These are phyloP conservation scores for Amphipyra tragopoginis DNA, from an alignment of 2,888 invertebrate genomes.

Conservation along the genomic window DNA sequence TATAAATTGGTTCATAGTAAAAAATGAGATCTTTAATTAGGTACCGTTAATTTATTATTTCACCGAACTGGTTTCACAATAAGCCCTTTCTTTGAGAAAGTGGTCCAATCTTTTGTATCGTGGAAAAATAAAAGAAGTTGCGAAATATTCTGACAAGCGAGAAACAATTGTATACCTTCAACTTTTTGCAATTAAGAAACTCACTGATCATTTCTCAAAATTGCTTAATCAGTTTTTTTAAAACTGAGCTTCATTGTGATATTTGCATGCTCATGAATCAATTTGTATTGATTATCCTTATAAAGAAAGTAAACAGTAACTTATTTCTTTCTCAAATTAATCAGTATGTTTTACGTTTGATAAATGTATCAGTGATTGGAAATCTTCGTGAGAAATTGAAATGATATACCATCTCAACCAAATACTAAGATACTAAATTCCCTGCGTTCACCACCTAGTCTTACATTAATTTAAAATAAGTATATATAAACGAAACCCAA, in stretches of 20 bases:
- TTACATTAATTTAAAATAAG: background rate
- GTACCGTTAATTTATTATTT: conserved; percentile 70
- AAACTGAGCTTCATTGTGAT: conserved; percentile 29
- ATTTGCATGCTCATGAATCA: conserved; percentile 46
- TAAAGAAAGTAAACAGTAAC: conserved; percentile 1
- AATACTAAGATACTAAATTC: too few species aligned
- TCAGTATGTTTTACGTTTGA: too few species aligned
- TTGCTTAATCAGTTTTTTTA: conserved; percentile 49
- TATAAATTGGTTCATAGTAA: conserved; percentile 61
- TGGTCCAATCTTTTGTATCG: conserved; percentile 70
- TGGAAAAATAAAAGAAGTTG: conserved; percentile 66
- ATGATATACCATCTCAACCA: too few species aligned
- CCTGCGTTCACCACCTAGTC: too few species aligned
- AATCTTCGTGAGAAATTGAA: too few species aligned
- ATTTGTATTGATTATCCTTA: conserved; percentile 24
- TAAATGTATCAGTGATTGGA: too few species aligned
- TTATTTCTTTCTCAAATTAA: background rate
- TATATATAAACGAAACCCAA: background rate
- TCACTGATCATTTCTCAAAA: conserved; percentile 54
- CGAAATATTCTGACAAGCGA: conserved; percentile 65
- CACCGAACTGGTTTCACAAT: conserved; percentile 67
- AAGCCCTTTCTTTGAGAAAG: conserved; percentile 67
- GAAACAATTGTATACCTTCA: conserved; percentile 59
- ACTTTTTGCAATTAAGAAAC: conserved; percentile 65
- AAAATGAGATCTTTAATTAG: conserved; percentile 67